phyloP scores from a whole-genome alignment of 2,797 vertebrate genomes.

The Aulostomus chinensis region DNA sequence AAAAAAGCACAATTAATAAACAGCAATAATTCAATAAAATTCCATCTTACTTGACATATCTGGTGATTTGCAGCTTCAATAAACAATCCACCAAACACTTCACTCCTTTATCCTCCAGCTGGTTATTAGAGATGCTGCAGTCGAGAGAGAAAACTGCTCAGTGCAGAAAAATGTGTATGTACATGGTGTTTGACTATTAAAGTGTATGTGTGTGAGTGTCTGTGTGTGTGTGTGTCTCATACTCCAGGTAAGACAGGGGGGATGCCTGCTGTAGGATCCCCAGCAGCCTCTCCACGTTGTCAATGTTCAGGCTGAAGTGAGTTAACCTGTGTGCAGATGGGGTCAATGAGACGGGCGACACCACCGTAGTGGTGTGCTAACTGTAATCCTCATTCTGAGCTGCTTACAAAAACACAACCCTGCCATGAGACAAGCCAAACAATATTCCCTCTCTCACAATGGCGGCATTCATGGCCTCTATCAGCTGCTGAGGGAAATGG shows the following conservation, averaged over 20 bases:
- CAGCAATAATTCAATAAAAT: too few relatives aligned
- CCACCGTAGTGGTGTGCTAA: too few relatives aligned
- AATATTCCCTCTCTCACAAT: too few relatives aligned
- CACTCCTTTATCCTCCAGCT: conserved; percentile 80
- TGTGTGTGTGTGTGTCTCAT: conserved; percentile 43
- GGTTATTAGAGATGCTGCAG: conserved; percentile 84
- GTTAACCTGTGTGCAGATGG: conserved; percentile 70
- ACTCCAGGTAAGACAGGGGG: conserved; percentile 83
- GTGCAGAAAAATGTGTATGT: not conserved
- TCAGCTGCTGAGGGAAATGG: too few relatives aligned
- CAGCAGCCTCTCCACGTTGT: conserved; percentile 71
- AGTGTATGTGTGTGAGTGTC: not conserved
- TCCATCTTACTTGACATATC: conserved; percentile 83
- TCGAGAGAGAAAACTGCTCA: conserved; percentile 1
- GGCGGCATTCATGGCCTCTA: too few relatives aligned
- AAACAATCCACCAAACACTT: conserved; percentile 73
- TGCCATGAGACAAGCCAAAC: too few relatives aligned
- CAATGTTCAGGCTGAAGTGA: conserved; percentile 67
- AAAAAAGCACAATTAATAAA: too few relatives aligned
- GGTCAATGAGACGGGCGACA: too few relatives aligned
- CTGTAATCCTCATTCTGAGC: too few relatives aligned
- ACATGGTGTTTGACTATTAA: not conserved
- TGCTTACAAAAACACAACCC: too few relatives aligned
- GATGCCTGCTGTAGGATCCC: conserved; percentile 66
- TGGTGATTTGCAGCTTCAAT: conserved; percentile 67